phyloP scores from a whole-genome alignment of 2,797 vertebrate genomes.

The Lepilemur septentrionalis region DNA sequence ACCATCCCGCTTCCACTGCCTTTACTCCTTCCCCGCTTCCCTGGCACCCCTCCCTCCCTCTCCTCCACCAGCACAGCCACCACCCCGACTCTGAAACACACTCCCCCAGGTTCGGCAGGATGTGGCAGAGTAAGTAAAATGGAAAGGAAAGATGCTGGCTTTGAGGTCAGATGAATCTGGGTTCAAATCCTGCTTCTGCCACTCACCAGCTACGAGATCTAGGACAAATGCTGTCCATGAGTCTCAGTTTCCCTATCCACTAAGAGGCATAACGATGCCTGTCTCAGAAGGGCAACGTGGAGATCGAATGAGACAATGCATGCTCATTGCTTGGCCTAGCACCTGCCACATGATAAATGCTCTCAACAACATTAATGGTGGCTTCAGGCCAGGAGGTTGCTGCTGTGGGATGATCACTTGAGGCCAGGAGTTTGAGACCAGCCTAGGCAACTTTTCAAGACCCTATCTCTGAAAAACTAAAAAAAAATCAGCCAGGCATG shows the following conservation, averaged over 20 bases:
- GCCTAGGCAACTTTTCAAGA: background rate
- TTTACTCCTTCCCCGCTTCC: background rate
- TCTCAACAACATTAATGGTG: rapidly evolving
- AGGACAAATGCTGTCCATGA: background rate
- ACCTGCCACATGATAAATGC: background rate
- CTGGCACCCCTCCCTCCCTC: too few relatives aligned
- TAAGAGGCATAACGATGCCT: background rate
- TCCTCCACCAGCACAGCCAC: background rate
- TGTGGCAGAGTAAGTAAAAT: background rate
- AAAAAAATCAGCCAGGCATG: background rate
- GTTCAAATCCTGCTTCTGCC: background rate
- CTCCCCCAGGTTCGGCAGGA: background rate
- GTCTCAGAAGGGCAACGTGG: rapidly evolving
- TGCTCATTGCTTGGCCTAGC: background rate
- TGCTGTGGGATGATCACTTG: background rate
- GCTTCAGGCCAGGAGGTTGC: background rate
- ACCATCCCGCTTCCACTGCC: background rate
- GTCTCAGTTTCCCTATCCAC: background rate
- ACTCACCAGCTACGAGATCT: background rate
- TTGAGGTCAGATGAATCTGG: background rate
- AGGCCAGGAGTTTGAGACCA: background rate
- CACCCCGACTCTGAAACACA: background rate
- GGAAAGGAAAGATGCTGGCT: background rate
- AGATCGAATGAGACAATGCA: background rate
- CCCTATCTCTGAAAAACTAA: background rate